Base-by-base conservation (phyloP, 2,797 vertebrate species). In the Karalla daura region DNA sequence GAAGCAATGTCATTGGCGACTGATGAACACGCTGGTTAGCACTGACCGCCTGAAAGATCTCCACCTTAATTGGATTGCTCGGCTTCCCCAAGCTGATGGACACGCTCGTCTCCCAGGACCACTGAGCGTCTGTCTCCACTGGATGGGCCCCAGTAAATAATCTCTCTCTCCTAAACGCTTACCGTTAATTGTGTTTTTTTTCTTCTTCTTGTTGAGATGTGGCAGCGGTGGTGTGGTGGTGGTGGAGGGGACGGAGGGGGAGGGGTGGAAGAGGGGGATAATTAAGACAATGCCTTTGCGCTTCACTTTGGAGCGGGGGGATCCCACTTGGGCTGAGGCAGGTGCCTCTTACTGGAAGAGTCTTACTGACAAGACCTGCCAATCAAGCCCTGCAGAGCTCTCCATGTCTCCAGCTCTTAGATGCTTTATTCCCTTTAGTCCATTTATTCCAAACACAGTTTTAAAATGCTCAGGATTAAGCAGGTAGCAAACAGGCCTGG, bases 181-280 rank as follows among this genome's bases (percentile, higher is more conserved):
- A 89, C 83, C 73, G 83, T 93, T 94, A 93, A 93, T 94, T 94
- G 92, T 92, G 87, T 90, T 89, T 85, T 83, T 88, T 80, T 66
- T 20, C 28, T n/a, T 52, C 61, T 74, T 46, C 81, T 80, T 78
- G 68, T 88, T 71, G 75, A 85, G 84, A 80, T 77, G 74, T 18
- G 71, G 68, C 79, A 58, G 36, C 17, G 49, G 49, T 35, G 61
- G 27, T n/a, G n/a, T 18, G 71, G 68, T 81, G 61, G 36, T 20
- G 49, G 49, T 35, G 61, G 27, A 39, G 23, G 49, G 25, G 66
- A 67, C 28, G 66, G 56, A 27, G 44, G 39, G 58, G 64, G 61
- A 37, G 36, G 58, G 64, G 61, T 40, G 36, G 63, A 70, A 69
- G 53, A 33, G 60, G 68, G 80, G 85, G 83, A 88, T 94, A 93